Evolutionary conservation across 2,888 invertebrate species (phyloP).

Genomic region (Dynastes grantii): DNA sequence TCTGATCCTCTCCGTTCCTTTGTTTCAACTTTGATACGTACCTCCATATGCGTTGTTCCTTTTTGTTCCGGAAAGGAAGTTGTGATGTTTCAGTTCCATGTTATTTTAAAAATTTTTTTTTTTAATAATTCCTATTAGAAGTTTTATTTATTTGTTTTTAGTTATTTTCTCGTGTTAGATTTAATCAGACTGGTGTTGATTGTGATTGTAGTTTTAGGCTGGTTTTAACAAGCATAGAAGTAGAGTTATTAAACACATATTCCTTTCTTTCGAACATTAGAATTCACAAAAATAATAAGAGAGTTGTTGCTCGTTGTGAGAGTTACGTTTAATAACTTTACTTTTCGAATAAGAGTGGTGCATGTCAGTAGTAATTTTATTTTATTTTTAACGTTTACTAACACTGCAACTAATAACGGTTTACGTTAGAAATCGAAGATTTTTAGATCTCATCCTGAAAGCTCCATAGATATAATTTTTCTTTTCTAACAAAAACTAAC

Average conservation of each 20-base stretch:
- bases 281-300: too few species aligned
- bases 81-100: constrained; percentile 51
- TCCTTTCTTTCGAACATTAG: not conserved
- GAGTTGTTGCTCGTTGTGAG: not conserved
- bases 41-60: constrained; percentile 40
- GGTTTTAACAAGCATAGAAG: constrained; percentile 53
- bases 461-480: not conserved
- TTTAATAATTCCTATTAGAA: constrained; percentile 29
- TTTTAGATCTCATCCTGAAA: constrained; percentile 11
- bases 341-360: constrained; percentile 43
- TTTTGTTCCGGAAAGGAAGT: constrained; percentile 43
- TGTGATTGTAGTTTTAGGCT: constrained; percentile 57
- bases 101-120: constrained; percentile 49
- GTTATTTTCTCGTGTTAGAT: constrained; percentile 43
- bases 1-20: not conserved
- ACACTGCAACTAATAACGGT: constrained; percentile 21
- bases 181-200: constrained; percentile 52
- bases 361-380: constrained; percentile 47
- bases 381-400: constrained; percentile 46
- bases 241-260: constrained; percentile 49
- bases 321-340: constrained; percentile 50
- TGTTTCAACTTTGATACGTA: constrained; percentile 31
- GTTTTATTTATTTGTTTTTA: constrained; percentile 50
- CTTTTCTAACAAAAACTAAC: not conserved
- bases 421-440: constrained; percentile 19